Percentiles rank a stretch among this genome's conserved stretches.
Evolutionary conservation across 92 coral and sea anemone species (phyloP).

Genomic region (Epizoanthus fatuus): DNA sequence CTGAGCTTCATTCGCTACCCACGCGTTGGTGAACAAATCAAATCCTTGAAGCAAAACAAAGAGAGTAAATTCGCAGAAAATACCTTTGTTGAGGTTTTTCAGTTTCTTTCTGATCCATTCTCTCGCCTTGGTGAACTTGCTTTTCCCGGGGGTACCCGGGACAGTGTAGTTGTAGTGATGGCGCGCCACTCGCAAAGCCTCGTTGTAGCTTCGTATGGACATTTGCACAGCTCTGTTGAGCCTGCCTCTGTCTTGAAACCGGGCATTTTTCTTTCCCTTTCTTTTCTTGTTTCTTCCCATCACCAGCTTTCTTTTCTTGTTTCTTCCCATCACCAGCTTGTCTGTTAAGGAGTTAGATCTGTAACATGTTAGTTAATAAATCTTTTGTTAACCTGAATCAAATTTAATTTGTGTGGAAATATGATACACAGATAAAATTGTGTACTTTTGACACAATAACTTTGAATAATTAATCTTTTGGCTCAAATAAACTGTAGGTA

Average conservation of each 20-base stretch:
- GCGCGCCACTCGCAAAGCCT: conserved; percentile 27
- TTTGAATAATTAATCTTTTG: no score
- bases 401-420: background rate
- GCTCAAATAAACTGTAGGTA: no score
- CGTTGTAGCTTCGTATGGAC: conserved; percentile 40
- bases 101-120: conserved; percentile 30
- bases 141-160: conserved; percentile 34
- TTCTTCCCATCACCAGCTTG: conserved; percentile 1
- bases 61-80: conserved; percentile 83
- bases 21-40: conserved; percentile 84
- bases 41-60: conserved; percentile 91
- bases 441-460: background rate
- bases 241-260: conserved; percentile 19
- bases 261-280: background rate
- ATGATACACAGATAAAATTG: background rate
- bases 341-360: background rate
- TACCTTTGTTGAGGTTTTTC: conserved; percentile 77
- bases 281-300: conserved; percentile 6
- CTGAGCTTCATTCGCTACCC: conserved; percentile 80
- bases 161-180: conserved; percentile 45
- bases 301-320: background rate
- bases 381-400: background rate
- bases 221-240: conserved; percentile 27
- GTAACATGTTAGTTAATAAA: background rate
- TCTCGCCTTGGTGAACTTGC: conserved; percentile 1